Evolutionary conservation across 2,113 vertebrate species (phyloP).

Genomic region (Ranitomeya imitator): DNA sequence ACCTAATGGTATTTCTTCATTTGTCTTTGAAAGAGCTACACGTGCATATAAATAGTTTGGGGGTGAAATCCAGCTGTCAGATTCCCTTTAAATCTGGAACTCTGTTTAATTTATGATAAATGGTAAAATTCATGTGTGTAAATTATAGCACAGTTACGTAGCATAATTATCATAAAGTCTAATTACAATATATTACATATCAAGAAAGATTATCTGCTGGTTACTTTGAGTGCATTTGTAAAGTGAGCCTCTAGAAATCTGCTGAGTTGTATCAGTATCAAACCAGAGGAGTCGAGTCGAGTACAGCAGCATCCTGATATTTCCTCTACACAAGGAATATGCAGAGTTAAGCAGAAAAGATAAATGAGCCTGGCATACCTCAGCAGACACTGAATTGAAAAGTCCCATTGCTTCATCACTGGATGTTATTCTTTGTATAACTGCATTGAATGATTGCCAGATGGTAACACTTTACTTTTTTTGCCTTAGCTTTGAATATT

Average conservation of each 20-base stretch:
- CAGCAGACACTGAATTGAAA: conserved; percentile 43
- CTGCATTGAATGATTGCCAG: conserved; percentile 34
- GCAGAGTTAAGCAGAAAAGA: conserved; percentile 53
- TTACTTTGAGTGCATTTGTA: conserved; percentile 12
- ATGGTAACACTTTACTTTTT: conserved; percentile 9
- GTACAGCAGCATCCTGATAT: conserved; percentile 25
- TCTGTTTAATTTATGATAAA: no score
- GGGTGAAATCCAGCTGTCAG: no score
- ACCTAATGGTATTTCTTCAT: no score
- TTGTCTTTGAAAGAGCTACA: no score
- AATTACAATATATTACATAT: conserved; percentile 10
- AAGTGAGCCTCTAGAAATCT: conserved; percentile 15
- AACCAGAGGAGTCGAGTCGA: conserved; percentile 18
- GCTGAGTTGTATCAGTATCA: conserved; percentile 44
- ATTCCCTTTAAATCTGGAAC: no score
- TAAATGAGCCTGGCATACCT: conserved; percentile 53
- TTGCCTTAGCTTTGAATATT: conserved; percentile 26
- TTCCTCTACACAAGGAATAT: conserved; percentile 38
- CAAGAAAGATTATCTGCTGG: conserved; percentile 1
- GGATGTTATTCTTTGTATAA: conserved; percentile 38
- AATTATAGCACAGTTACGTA: not conserved
- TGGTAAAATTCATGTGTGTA: not conserved
- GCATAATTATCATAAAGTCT: not conserved
- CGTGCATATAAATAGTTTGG: no score
- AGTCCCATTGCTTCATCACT: conserved; percentile 36